Percentiles rank a stretch among this genome's conserved stretches.
Conservation (phyloP, 2,888 invertebrate genomes). For the Cyclophora albipunctata region DNA sequence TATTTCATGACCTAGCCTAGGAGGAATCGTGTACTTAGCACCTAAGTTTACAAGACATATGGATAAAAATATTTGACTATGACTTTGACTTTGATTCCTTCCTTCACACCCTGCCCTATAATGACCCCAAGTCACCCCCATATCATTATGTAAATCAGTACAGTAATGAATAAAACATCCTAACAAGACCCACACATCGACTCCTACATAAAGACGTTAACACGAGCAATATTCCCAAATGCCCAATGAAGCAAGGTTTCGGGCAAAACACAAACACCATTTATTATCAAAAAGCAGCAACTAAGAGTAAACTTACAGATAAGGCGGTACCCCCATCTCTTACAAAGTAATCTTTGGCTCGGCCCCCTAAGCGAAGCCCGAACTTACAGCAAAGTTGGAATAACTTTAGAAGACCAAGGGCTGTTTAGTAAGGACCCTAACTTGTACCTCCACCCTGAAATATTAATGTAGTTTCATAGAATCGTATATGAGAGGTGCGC, state of each 20-base stretch:
- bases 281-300: constrained; percentile 46
- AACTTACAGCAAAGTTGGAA: constrained; percentile 67
- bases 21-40: no score
- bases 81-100: no score
- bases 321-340: constrained; percentile 48
- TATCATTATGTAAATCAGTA: no score
- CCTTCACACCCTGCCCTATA: no score
- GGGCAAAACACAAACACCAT: constrained; percentile 24
- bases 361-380: constrained; percentile 49
- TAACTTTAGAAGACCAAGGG: constrained; percentile 75
- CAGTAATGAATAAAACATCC: no score
- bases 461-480: constrained; percentile 74
- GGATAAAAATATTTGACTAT: no score
- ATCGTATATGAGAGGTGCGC: constrained; percentile 64
- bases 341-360: constrained; percentile 64
- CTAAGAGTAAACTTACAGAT: constrained; percentile 54
- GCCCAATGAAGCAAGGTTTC: constrained; percentile 18
- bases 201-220: no score
- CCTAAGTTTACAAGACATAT: no score
- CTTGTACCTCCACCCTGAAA: constrained; percentile 57
- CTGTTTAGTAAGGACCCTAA: constrained; percentile 74
- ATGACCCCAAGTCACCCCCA: no score
- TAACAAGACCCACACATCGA: no score
- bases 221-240: constrained; percentile 6
- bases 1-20: no score